Conservation (phyloP, 2,888 invertebrate genomes). For the Ecdyonurus torrentis region DNA sequence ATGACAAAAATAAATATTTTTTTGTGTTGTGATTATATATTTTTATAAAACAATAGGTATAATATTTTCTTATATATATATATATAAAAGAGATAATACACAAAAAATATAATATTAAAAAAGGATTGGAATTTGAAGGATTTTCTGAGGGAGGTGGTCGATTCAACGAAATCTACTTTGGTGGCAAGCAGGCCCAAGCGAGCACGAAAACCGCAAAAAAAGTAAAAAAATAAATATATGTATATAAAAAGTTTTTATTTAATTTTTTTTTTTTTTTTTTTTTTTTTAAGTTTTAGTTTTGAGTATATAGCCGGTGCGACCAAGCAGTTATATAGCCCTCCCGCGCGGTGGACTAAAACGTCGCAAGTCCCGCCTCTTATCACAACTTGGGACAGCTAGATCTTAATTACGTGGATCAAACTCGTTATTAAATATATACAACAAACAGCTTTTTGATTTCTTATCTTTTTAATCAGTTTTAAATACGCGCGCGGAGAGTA, state of each 20-base stretch:
- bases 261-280: too few relatives aligned
- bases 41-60: neutral
- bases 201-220: neutral
- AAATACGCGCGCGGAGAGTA: too few relatives aligned
- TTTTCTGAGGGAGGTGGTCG: neutral
- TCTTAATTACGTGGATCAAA: neutral
- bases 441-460: too few relatives aligned
- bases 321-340: too few relatives aligned
- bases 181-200: neutral
- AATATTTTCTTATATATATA: neutral
- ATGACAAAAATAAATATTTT: neutral
- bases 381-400: neutral
- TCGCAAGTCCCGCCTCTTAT: neutral
- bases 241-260: too few relatives aligned
- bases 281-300: too few relatives aligned
- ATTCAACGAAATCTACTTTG: slow-evolving; percentile 1
- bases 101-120: neutral
- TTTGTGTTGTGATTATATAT: neutral
- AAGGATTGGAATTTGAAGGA: slow-evolving; percentile 1
- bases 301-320: too few relatives aligned
- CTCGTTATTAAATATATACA: too few relatives aligned
- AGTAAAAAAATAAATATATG: too few relatives aligned
- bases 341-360: neutral
- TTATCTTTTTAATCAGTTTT: too few relatives aligned
- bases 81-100: neutral